phyloP scores from a whole-genome alignment of 64 coral and sea anemone species.

The Montipora foliosa region DNA sequence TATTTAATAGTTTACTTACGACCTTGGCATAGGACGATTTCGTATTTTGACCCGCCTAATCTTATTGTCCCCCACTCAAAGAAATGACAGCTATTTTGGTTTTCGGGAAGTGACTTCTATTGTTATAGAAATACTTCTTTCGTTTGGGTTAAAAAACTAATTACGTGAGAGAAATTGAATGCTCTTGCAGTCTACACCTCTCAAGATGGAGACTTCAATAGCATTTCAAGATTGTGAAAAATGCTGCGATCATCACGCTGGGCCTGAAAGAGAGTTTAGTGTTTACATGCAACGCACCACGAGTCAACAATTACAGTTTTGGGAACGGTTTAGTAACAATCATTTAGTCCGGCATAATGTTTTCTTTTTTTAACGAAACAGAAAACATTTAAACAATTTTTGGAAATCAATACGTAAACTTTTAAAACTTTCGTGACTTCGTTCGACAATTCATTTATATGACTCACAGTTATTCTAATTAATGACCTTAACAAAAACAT shows the following conservation, averaged over 20 bases:
- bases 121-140: too few relatives aligned
- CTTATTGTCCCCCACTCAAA: too few relatives aligned
- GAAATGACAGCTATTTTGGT: too few relatives aligned
- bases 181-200: not conserved
- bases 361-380: slow-evolving; percentile 7
- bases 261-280: not conserved
- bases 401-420: slow-evolving; percentile 7
- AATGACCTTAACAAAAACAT: not conserved
- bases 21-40: not conserved
- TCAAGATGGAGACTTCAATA: not conserved
- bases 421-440: slow-evolving; percentile 31
- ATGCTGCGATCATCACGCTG: not conserved
- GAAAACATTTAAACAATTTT: not conserved
- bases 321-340: not conserved
- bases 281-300: slow-evolving; percentile 7
- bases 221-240: not conserved
- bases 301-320: too few relatives aligned
- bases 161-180: not conserved
- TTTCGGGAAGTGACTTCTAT: too few relatives aligned
- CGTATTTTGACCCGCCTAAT: too few relatives aligned
- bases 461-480: not conserved
- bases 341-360: not conserved
- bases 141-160: too few relatives aligned
- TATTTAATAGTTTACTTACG: not conserved
- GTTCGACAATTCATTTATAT: slow-evolving; percentile 19